These are phyloP conservation scores for Rhagium mordax DNA, from an alignment of 2,888 invertebrate genomes.

Conservation along the genomic window DNA sequence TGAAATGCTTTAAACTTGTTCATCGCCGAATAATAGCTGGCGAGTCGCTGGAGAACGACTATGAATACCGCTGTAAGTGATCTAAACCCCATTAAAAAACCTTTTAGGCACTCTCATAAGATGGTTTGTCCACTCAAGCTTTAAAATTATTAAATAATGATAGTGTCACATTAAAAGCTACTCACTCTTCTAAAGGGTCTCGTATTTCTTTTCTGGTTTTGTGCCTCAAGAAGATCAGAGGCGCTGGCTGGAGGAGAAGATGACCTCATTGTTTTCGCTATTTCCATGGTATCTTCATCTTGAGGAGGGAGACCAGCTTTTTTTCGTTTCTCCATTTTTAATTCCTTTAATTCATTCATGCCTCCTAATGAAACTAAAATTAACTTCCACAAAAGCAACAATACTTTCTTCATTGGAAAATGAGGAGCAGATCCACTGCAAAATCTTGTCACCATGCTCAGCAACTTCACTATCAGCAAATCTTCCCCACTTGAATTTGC, in stretches of 20 bases:
- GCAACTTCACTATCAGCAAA: constrained; percentile 87
- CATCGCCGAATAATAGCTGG: too few species aligned
- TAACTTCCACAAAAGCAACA: constrained; percentile 94
- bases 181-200: constrained; percentile 79
- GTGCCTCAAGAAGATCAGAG: constrained; percentile 89
- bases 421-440: constrained; percentile 97
- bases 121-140: too few species aligned
- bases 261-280: constrained; percentile 94
- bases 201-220: constrained; percentile 83
- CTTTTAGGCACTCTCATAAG: too few species aligned
- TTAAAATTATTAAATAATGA: too few species aligned
- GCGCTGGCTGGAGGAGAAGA: constrained; percentile 96
- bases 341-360: constrained; percentile 84
- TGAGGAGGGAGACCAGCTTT: constrained; percentile 82
- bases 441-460: constrained; percentile 97
- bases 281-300: constrained; percentile 94
- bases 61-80: too few species aligned
- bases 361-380: constrained; percentile 94
- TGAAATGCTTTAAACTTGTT: too few species aligned
- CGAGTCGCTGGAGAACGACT: too few species aligned
- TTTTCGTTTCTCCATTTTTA: constrained; percentile 81
- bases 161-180: neutral
- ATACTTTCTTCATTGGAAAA: constrained; percentile 98
- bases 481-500: constrained; percentile 82
- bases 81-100: too few species aligned